Conservation (phyloP, 2,797 vertebrate genomes). For the Periophthalmus magnuspinnatus region DNA sequence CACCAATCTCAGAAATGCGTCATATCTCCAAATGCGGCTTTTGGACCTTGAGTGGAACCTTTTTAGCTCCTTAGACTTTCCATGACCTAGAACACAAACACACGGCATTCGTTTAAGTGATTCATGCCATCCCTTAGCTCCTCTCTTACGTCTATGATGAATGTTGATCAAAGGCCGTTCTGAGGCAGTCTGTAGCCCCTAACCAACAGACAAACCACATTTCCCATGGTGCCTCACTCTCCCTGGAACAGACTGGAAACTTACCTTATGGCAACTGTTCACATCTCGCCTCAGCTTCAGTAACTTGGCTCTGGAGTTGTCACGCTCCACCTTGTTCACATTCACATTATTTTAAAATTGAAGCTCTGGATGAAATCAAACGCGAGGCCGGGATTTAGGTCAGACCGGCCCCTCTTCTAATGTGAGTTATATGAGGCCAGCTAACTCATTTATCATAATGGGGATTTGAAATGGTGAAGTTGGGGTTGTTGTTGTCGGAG, state of each 20-base stretch:
- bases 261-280: conserved; percentile 31
- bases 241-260: conserved; percentile 30
- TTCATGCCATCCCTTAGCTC: conserved; percentile 12
- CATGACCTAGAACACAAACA: conserved; percentile 21
- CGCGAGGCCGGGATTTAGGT: conserved; percentile 48
- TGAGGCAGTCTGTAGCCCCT: conserved; percentile 4
- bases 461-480: conserved; percentile 34
- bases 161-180: conserved; percentile 35
- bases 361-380: conserved; percentile 14
- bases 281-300: conserved; percentile 31
- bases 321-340: conserved; percentile 42
- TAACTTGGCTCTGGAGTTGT: conserved; percentile 28
- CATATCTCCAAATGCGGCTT: background rate
- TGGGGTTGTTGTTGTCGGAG: conserved; percentile 33
- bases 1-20: background rate
- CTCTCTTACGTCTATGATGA: conserved; percentile 16
- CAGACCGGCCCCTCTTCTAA: conserved; percentile 50
- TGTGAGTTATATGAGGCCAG: conserved; percentile 54
- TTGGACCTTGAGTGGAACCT: background rate
- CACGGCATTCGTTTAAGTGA: conserved; percentile 18
- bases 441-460: conserved; percentile 65
- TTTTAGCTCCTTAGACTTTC: conserved; percentile 8
- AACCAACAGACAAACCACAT: conserved; percentile 41
- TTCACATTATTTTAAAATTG: conserved; percentile 15
- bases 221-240: conserved; percentile 29